Percentiles rank a stretch among this genome's conserved stretches.
These are phyloP conservation scores for Sinocyclocheilus grahami DNA, from an alignment of 2,113 vertebrate species.

Conservation along the genomic window DNA sequence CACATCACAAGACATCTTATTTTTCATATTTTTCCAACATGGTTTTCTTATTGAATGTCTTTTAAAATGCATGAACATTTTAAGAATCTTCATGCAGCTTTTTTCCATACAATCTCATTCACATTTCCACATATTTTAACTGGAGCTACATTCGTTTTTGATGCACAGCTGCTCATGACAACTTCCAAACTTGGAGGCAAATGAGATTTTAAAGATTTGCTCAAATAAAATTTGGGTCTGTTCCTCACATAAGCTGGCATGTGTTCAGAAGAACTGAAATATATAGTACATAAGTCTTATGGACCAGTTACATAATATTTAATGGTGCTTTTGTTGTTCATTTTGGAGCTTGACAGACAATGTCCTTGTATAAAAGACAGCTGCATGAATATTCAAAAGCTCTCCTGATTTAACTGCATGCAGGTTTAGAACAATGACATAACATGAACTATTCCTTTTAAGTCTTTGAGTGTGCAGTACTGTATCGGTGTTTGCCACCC, in stretches of 20 bases:
- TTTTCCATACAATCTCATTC: not conserved
- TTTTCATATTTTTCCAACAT: too few relatives aligned
- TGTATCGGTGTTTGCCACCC: conserved; percentile 8
- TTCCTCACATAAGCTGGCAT: not conserved
- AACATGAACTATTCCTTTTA: not conserved
- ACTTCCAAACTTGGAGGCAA: not conserved
- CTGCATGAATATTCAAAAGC: not conserved
- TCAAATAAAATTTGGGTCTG: not conserved
- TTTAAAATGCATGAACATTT: too few relatives aligned
- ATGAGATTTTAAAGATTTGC: not conserved
- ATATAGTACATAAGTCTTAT: not conserved
- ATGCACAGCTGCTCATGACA: not conserved
- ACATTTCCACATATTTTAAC: not conserved
- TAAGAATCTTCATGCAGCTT: not conserved
- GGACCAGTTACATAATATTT: not conserved
- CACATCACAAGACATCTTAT: too few relatives aligned
- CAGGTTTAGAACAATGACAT: not conserved
- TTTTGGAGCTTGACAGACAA: not conserved
- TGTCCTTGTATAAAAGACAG: not conserved
- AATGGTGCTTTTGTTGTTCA: not conserved
- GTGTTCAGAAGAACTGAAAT: not conserved
- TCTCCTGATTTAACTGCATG: not conserved
- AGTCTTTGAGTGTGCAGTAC: not conserved
- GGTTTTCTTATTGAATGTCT: too few relatives aligned
- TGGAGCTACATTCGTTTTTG: not conserved